Conservation (phyloP, 2,113 vertebrate species). For the Phaetusa simplex region DNA sequence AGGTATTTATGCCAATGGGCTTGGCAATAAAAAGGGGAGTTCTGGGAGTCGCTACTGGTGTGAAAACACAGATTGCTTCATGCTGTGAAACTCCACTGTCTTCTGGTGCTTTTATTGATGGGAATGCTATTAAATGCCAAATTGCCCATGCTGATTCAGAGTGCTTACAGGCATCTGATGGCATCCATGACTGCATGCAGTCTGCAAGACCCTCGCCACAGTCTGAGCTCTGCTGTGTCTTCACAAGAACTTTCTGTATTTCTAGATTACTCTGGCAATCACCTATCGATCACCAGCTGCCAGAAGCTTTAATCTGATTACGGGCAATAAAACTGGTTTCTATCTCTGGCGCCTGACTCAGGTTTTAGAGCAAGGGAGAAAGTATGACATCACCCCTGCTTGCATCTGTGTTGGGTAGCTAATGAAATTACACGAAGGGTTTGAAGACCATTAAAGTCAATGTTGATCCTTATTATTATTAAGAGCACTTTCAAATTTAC, state of each 20-base stretch:
- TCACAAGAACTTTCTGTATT: conserved; percentile 12
- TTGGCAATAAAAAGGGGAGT: background rate
- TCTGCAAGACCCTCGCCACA: background rate
- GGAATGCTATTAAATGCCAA: background rate
- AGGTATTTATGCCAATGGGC: background rate
- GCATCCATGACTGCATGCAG: background rate
- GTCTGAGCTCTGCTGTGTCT: background rate
- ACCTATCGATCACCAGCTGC: conserved; percentile 68
- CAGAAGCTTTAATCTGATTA: conserved; percentile 79
- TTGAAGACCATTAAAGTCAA: conserved; percentile 84
- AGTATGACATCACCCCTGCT: conserved; percentile 81
- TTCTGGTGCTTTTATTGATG: background rate
- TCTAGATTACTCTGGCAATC: conserved; percentile 68
- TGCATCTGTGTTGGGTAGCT: conserved; percentile 77
- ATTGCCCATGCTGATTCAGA: background rate
- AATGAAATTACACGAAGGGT: conserved; percentile 83
- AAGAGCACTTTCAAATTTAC: conserved; percentile 85
- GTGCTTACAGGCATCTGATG: background rate
- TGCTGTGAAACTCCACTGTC: background rate
- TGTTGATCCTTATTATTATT: conserved; percentile 83
- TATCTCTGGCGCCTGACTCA: conserved; percentile 79
- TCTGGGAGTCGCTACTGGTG: background rate
- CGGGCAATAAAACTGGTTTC: conserved; percentile 76
- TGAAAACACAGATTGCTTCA: background rate
- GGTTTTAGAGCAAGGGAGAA: conserved; percentile 78